Conservation (phyloP, 2,888 invertebrate genomes). For the Ectropis crepuscularia region DNA sequence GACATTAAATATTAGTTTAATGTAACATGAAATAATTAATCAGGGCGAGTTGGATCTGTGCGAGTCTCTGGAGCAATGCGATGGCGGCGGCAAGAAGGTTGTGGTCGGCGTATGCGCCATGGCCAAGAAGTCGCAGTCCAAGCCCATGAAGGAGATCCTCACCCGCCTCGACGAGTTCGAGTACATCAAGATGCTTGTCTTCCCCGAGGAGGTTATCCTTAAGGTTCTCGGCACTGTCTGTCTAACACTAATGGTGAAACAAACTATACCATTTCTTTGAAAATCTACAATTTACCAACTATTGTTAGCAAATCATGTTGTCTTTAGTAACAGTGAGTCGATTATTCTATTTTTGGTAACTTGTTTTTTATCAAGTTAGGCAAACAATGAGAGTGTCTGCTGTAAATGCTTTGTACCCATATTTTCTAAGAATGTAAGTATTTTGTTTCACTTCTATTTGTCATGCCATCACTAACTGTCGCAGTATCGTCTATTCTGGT, state of each 20-base stretch:
- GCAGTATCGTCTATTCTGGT: constrained; percentile 26
- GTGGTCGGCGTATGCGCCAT: constrained; percentile 99
- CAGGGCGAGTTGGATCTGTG: constrained; percentile 92
- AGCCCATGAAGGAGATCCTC: constrained; percentile 99
- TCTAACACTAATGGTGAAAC: constrained; percentile 79
- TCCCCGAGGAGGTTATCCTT: constrained; percentile 97
- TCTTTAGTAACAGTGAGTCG: constrained; percentile 8
- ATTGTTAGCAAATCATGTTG: constrained; percentile 7
- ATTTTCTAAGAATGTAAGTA: constrained; percentile 32
- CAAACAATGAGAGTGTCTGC: constrained; percentile 13
- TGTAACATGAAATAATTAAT: too few species aligned
- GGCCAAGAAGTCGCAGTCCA: constrained; percentile 99
- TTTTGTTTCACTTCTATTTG: constrained; percentile 44
- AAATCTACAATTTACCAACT: not conserved
- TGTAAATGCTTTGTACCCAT: constrained; percentile 14
- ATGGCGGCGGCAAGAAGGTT: constrained; percentile 93
- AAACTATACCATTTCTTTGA: constrained; percentile 57
- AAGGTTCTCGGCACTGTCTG: constrained; percentile 88
- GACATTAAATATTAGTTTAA: too few species aligned
- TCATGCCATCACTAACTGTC: constrained; percentile 40
- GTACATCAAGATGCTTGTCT: constrained; percentile 97
- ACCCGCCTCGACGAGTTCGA: constrained; percentile 98
- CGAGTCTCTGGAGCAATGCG: constrained; percentile 86
- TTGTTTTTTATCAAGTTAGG: constrained; percentile 16
- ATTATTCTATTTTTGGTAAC: constrained; percentile 10